phyloP scores from a whole-genome alignment of 2,888 invertebrate genomes.

The Lepidochrysops patricia region DNA sequence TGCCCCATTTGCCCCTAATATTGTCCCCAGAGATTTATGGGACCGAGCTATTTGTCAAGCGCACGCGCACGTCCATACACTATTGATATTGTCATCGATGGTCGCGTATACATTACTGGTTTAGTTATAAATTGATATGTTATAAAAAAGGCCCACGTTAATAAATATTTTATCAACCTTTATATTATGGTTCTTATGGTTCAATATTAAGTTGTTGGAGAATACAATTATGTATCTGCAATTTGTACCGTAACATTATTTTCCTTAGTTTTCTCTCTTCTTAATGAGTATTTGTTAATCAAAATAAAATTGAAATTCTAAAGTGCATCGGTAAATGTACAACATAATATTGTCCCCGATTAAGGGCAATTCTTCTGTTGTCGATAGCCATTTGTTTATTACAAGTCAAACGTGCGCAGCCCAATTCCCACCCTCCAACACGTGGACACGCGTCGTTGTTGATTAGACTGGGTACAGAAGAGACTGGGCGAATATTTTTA shows the following conservation, averaged over 20 bases:
- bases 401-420: constrained; percentile 4
- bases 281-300: no score
- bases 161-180: no score
- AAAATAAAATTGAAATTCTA: background rate
- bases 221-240: no score
- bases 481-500: background rate
- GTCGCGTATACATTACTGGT: constrained; percentile 15
- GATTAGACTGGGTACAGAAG: background rate
- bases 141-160: no score
- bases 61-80: constrained; percentile 27
- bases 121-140: background rate
- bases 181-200: no score
- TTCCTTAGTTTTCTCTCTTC: no score
- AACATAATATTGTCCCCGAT: background rate
- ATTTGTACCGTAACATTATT: no score
- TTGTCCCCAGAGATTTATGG: constrained; percentile 46
- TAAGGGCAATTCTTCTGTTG: background rate
- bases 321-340: background rate
- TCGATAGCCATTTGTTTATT: constrained; percentile 11
- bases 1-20: constrained; percentile 44
- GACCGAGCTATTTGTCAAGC: constrained; percentile 33
- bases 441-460: constrained; percentile 2
- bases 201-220: no score
- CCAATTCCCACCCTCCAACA: constrained; percentile 10
- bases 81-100: constrained; percentile 14